A percentile compares a stretch with the other conserved stretches of the same genome.
phyloP scores from a whole-genome alignment of 2,888 invertebrate species.

The Caenorhabditis parvicauda region DNA sequence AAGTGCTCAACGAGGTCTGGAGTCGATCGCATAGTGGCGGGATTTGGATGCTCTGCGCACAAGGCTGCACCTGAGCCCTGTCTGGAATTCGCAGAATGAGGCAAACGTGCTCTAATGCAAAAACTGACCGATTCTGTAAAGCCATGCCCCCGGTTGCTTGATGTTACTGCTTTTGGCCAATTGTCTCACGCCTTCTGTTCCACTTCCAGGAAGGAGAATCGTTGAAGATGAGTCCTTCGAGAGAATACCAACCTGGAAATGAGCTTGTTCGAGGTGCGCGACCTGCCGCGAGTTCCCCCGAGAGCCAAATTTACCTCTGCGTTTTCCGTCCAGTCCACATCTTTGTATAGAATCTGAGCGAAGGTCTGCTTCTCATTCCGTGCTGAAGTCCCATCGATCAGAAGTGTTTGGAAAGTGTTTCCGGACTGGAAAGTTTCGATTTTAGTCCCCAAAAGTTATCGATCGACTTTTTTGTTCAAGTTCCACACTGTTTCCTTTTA shows the following conservation, averaged over 20 bases:
- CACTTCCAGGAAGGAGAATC: slow-evolving; percentile 58
- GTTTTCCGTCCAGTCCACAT: slow-evolving; percentile 51
- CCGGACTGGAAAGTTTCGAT: slow-evolving; percentile 33
- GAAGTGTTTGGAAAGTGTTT: slow-evolving; percentile 60
- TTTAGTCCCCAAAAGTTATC: too few relatives aligned
- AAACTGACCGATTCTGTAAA: slow-evolving; percentile 47
- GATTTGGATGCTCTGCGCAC: slow-evolving; percentile 45
- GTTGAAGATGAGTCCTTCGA: slow-evolving; percentile 47
- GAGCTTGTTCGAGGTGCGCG: background rate
- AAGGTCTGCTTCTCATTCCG: slow-evolving; percentile 48
- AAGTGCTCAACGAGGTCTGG: slow-evolving; percentile 17
- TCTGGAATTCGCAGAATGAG: slow-evolving; percentile 17
- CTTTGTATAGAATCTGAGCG: slow-evolving; percentile 54
- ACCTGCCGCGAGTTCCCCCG: slow-evolving; percentile 11
- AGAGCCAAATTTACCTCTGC: too few relatives aligned
- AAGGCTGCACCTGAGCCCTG: slow-evolving; percentile 39
- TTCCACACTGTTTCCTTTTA: too few relatives aligned
- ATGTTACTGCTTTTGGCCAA: slow-evolving; percentile 56
- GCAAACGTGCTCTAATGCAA: background rate
- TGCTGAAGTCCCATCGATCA: slow-evolving; percentile 50
- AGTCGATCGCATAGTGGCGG: slow-evolving; percentile 61
- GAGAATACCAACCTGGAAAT: slow-evolving; percentile 53
- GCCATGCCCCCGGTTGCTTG: slow-evolving; percentile 56
- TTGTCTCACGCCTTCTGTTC: slow-evolving; percentile 55
- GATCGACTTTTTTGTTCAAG: too few relatives aligned